A percentile compares a stretch with the other conserved stretches of the same genome.
Conservation (phyloP, 2,797 vertebrate genomes). For the Platyrinchus mystaceus region DNA sequence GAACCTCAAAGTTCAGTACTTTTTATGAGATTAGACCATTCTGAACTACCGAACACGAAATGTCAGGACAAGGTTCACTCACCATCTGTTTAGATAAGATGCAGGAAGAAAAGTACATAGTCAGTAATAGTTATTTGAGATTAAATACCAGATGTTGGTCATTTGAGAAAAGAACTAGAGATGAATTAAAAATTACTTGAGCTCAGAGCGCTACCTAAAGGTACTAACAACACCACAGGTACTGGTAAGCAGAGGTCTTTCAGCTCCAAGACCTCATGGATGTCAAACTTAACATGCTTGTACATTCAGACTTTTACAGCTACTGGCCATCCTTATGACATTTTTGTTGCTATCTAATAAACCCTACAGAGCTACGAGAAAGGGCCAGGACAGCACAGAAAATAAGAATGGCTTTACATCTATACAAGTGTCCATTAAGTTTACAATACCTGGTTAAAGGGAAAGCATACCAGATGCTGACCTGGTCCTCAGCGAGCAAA, state of each 20-base stretch:
- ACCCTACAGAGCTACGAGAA: neutral
- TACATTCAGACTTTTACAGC: neutral
- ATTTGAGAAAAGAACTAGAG: conserved; percentile 5
- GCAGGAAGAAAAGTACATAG: conserved; percentile 78
- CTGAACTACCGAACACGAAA: conserved; percentile 55
- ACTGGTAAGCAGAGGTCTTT: neutral
- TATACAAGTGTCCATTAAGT: neutral
- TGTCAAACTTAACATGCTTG: neutral
- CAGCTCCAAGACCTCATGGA: neutral
- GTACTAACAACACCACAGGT: neutral
- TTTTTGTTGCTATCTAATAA: neutral
- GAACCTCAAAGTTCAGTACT: conserved; percentile 52
- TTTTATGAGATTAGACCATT: conserved; percentile 75
- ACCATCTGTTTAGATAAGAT: conserved; percentile 81
- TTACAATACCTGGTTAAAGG: neutral
- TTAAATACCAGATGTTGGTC: neutral
- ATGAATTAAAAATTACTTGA: neutral
- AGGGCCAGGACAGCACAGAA: neutral
- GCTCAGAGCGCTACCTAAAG: neutral
- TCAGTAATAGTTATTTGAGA: conserved; percentile 63
- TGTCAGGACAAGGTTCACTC: conserved; percentile 71
- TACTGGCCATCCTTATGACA: neutral
- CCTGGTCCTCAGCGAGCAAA: neutral
- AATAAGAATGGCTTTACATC: neutral
- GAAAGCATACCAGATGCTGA: neutral